Evolutionary conservation across 2,797 vertebrate genomes (phyloP), one percentile per base, ranked within the genome.

Genomic region (Rhabdomys pumilio): DNA sequence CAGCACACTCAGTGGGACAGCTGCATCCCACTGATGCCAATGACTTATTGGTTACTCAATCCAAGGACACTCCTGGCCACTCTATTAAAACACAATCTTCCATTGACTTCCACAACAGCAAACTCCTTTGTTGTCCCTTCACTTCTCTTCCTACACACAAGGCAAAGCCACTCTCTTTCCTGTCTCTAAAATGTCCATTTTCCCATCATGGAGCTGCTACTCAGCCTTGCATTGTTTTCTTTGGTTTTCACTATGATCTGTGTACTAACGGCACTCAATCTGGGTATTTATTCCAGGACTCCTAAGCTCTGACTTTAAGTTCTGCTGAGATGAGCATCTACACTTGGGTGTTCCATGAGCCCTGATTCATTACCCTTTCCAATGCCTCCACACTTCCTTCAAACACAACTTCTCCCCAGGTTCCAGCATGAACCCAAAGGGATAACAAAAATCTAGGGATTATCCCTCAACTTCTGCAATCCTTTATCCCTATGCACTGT

Each of bases 371-470:
- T 81, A 44, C 50, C 41, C 79, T 89, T 83, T 34, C 90, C 29
- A 88, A 26, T 22, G 34, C 10, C 22, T 55, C 31, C 13, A 57
- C 17, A 73, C 26, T 55, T 50, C 77, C 47, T 83, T 65, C 83
- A 91, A 55, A 20, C 31, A 57, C 17, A 41, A 31, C 34, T 67
- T 92, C 53, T 92, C 53, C 61, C 50, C 34, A 12, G 2, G 13
- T 44, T 59, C 53, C 24, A 87, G 44, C 38, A 67, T 15, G 13
- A 41, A 86, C n/a, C 22, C 63, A 77, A 82, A 22, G 8, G 3
- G 91, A 75, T 65, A 41, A 94, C 53, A 82, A 83, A 95, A 96
- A 76, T 24, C n/a, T 81, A 61, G 7, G n/a, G 24, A 67, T 41
- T 75, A 24, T 53, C 31, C 72, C 34, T 57, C 76, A 81, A 59